Evolutionary conservation across 1,140 invertebrate genomes (phyloP), one percentile per base, ranked within the genome.

Genomic region (Aporrectodea caliginosa): DNA sequence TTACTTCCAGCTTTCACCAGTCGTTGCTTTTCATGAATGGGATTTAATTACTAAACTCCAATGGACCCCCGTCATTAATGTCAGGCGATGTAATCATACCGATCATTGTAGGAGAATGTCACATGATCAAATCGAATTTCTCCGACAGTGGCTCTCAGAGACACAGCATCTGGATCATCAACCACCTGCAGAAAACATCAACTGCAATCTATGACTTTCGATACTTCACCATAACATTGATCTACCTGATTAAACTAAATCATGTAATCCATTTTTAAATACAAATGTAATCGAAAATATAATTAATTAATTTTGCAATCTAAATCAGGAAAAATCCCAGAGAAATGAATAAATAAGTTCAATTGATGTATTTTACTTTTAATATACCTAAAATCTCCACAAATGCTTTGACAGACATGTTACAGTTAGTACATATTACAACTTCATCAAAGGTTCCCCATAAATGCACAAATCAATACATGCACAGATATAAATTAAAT

Each of bases 61-160:
- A n/a, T n/a, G n/a, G n/a, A n/a, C n/a, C n/a, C n/a, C n/a, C n/a
- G n/a, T n/a, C n/a, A n/a, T n/a, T n/a, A n/a, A n/a, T n/a, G n/a
- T n/a, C n/a, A n/a, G n/a, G n/a, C n/a, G n/a, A n/a, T n/a, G 6
- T 31, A 16, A 33, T 2, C 34, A 27, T 84, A 88, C 84, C 96
- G 94, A 0, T 93, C 92, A 16, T 91, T 89, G 89, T 99, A 99
- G 70, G 92, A 91, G 87, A 98, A 99, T 1, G 91, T 91, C 0
- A 98, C 95, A 88, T 98, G 93, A 12, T 91, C 91, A 85, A 98
- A 97, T 89, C 97, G 94, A 35, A 99, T 92, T 73, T 90, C 88
- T 69, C 95, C 96, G 73, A 91, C 90, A 68, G 92, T 91, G 0
- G 95, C 88, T 6, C 91, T 85, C 27, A 98, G 86, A 31, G 92